Percentiles rank a stretch among this genome's conserved stretches.
Evolutionary conservation across 2,797 vertebrate species (phyloP).

Genomic region (Parauchenoglanis punctatus): DNA sequence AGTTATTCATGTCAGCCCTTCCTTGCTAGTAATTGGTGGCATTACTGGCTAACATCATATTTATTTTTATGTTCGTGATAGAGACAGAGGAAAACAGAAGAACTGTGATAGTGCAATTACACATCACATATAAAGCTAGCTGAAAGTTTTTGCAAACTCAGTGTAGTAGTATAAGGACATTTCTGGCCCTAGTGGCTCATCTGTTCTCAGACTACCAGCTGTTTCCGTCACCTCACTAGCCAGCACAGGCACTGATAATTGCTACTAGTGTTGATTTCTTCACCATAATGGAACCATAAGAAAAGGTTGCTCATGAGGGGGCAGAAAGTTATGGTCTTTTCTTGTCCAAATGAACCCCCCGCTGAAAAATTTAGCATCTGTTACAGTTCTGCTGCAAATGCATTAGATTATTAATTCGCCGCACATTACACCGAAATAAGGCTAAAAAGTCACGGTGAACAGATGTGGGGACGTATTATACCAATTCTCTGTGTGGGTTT

Average conservation of each 20-base stretch:
- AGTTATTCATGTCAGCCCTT: not conserved
- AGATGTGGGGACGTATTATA: not conserved
- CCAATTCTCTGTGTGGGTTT: not conserved
- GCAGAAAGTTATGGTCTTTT: conserved; percentile 5
- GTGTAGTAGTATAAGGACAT: not conserved
- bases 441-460: not conserved
- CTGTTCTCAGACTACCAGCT: conserved; percentile 31
- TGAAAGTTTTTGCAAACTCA: not conserved
- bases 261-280: conserved; percentile 13
- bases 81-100: not conserved
- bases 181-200: not conserved
- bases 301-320: not conserved
- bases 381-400: conserved; percentile 11
- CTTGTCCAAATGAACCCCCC: not conserved
- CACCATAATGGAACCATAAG: not conserved
- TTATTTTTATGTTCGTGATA: not conserved
- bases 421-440: not conserved
- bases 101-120: not conserved
- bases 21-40: not conserved
- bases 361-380: conserved; percentile 14
- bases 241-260: not conserved
- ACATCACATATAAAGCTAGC: not conserved
- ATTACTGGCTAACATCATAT: not conserved
- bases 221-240: conserved; percentile 8
- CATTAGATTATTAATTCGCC: conserved; percentile 1